These are phyloP conservation scores for Acanthurus leucopareius DNA, from an alignment of 2,797 vertebrate species.

Conservation along the genomic window DNA sequence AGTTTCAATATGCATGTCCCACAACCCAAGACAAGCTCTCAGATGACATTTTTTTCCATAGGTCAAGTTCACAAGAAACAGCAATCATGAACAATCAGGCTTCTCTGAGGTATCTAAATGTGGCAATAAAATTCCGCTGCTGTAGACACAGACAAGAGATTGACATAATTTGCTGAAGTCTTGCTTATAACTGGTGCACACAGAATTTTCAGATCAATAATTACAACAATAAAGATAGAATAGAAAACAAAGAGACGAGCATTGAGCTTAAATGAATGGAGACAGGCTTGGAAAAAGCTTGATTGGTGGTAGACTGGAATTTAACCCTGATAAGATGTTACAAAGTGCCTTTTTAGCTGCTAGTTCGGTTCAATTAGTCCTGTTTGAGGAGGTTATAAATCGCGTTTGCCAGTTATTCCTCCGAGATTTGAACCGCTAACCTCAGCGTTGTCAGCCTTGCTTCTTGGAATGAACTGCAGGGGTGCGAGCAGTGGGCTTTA, in stretches of 20 bases:
- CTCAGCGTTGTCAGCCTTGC: constrained; percentile 65
- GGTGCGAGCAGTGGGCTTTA: constrained; percentile 40
- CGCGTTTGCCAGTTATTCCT: constrained; percentile 64
- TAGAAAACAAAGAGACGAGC: too few relatives aligned
- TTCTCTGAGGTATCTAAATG: neutral
- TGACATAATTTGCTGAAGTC: neutral
- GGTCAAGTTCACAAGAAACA: neutral
- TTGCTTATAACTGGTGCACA: neutral
- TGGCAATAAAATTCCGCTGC: neutral
- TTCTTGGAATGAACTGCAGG: constrained; percentile 39
- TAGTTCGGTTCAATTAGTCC: constrained; percentile 70
- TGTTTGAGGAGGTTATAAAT: constrained; percentile 47
- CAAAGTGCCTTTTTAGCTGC: constrained; percentile 69
- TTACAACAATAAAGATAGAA: too few relatives aligned
- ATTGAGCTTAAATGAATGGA: neutral
- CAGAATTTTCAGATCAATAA: too few relatives aligned
- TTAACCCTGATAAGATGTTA: constrained; percentile 58
- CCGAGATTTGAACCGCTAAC: constrained; percentile 73
- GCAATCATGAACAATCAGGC: neutral
- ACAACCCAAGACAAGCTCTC: neutral
- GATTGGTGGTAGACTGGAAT: constrained; percentile 36
- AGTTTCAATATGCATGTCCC: neutral
- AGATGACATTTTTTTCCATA: neutral
- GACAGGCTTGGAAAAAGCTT: neutral
- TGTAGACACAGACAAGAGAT: neutral